Evolutionary conservation across 2,113 vertebrate species (phyloP), one percentile per base, ranked within the genome.

Genomic region (Laterallus jamaicensis): DNA sequence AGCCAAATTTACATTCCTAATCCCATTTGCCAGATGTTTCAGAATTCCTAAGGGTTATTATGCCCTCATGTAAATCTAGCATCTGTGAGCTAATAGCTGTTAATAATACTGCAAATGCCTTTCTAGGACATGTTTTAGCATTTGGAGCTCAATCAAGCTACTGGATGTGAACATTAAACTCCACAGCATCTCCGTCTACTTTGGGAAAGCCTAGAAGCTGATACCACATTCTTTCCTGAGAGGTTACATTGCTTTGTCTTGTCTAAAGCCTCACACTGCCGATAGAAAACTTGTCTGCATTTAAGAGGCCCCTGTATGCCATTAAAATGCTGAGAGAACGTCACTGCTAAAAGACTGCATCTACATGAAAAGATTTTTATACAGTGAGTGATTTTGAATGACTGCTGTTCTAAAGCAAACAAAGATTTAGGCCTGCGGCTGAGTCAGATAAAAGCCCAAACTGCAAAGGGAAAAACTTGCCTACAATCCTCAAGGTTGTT

Each of bases 21-120:
- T 95, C 88, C 91, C 66, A 86, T 93, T 95, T 92, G 70, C 92
- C 95, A 95, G 83, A 93, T 96, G 94, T 93, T 95, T 96, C 52
- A 37, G 73, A 56, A 91, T 95, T 93, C 4, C 7, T 91, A 63
- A 75, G 73, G 88, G 77, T 87, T 94, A 47, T 95, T 95, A 88
- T 93, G 73, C 69, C 83, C 80, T 78, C 32, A 4, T 95, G 80
- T 75, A 94, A 95, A 78, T 86, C 94, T 91, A 83, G 80, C 95
- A 93, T 96, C 91, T 95, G 94, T 92, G 91, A 24, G 4, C 68
- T 95, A 92, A 96, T 93, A 60, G 39, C 82, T 91, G 69, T 86
- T 95, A 92, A 88, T 94, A 94, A 92, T 70, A 86, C 55, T 88
- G 82, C 78, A 94, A 95, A 88, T 97, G 94, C 68, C 71, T 94